Conservation (phyloP, 2,888 invertebrate species). For the Erynnis tages region DNA sequence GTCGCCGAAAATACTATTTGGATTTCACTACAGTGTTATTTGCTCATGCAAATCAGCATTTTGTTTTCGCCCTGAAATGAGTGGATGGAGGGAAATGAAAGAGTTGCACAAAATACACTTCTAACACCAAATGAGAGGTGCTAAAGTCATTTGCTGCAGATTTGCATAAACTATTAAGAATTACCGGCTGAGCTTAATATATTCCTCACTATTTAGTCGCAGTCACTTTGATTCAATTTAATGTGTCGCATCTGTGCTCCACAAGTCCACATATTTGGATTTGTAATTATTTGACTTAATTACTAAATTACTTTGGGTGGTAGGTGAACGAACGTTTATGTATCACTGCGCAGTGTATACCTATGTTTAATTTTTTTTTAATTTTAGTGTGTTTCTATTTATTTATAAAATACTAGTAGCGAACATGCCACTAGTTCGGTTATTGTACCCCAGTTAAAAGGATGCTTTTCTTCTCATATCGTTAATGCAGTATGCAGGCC, state of each 20-base stretch:
- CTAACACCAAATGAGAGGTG: constrained; percentile 15
- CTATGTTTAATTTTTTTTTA: too few relatives aligned
- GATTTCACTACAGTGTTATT: constrained; percentile 75
- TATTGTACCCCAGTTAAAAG: too few relatives aligned
- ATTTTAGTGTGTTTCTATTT: too few relatives aligned
- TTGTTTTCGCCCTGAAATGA: constrained; percentile 66
- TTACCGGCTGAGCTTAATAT: constrained; percentile 62
- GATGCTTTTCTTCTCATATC: too few relatives aligned
- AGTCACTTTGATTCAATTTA: constrained; percentile 14
- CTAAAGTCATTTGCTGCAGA: constrained; percentile 31
- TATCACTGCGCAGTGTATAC: too few relatives aligned
- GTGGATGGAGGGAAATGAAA: constrained; percentile 39
- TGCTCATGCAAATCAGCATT: constrained; percentile 79
- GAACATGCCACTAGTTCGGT: too few relatives aligned
- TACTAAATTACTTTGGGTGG: too few relatives aligned
- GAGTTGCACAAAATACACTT: constrained; percentile 35
- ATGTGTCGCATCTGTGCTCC: constrained; percentile 17
- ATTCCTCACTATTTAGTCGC: constrained; percentile 32
- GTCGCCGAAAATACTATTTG: constrained; percentile 76
- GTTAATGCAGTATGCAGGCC: too few relatives aligned
- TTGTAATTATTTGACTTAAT: constrained; percentile 6
- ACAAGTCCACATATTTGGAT: too few relatives aligned
- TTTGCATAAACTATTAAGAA: constrained; percentile 78
- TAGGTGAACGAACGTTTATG: too few relatives aligned
- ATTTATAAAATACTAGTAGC: too few relatives aligned